Evolutionary conservation across 2,797 vertebrate genomes (phyloP).

Genomic region (Thunnus albacares): DNA sequence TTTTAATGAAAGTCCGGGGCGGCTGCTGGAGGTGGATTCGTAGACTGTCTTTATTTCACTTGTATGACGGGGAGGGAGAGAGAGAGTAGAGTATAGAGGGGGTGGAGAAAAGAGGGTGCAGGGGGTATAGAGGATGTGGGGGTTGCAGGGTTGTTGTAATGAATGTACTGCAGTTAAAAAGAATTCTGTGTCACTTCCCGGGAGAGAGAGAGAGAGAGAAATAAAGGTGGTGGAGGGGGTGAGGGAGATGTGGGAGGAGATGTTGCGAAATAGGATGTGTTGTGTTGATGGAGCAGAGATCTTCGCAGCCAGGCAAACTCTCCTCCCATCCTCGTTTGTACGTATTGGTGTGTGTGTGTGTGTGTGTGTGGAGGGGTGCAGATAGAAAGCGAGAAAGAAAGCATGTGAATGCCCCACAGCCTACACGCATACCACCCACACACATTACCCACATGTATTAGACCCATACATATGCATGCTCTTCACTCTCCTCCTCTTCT

Average conservation of each 20-base stretch:
- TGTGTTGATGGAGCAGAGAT: slow-evolving; percentile 80
- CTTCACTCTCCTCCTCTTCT: slow-evolving; percentile 30
- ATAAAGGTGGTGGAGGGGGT: slow-evolving; percentile 72
- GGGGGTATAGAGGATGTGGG: slow-evolving; percentile 43
- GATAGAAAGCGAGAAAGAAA: slow-evolving; percentile 31
- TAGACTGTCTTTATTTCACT: slow-evolving; percentile 48
- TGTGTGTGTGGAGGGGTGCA: slow-evolving; percentile 10
- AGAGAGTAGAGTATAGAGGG: slow-evolving; percentile 5
- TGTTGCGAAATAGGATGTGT: slow-evolving; percentile 77
- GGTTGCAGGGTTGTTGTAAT: slow-evolving; percentile 79
- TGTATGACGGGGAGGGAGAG: slow-evolving; percentile 15
- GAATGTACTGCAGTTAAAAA: slow-evolving; percentile 84
- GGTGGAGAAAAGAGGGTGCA: slow-evolving; percentile 6
- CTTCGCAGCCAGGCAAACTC: slow-evolving; percentile 71
- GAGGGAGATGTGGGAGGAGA: slow-evolving; percentile 76
- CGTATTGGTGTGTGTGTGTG: slow-evolving; percentile 11
- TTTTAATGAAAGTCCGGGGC: slow-evolving; percentile 64
- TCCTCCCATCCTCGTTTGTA: slow-evolving; percentile 66
- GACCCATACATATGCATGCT: slow-evolving; percentile 77
- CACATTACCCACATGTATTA: slow-evolving; percentile 73
- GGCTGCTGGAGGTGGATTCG: slow-evolving; percentile 53
- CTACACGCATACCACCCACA: slow-evolving; percentile 74
- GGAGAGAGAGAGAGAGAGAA: slow-evolving; percentile 80
- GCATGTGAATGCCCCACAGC: slow-evolving; percentile 68
- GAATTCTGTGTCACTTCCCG: slow-evolving; percentile 87